A percentile compares a stretch with the other conserved stretches of the same genome.
Evolutionary conservation across 2,797 vertebrate genomes (phyloP).

Genomic region (Sebastes ruberrimus): DNA sequence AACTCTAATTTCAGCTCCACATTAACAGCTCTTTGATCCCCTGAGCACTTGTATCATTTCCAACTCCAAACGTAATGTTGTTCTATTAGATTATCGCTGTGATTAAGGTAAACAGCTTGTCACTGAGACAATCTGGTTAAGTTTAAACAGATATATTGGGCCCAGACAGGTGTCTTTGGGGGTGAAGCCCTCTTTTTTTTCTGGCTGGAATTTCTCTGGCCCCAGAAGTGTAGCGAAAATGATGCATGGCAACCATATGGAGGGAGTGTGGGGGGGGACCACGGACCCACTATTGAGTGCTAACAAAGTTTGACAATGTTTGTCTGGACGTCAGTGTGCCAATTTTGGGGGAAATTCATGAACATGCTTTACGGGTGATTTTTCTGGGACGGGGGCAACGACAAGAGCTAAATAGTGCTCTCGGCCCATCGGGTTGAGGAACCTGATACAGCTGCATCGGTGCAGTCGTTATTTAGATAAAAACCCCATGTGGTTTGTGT

Average conservation of each 20-base stretch:
- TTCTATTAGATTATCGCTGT: constrained; percentile 70
- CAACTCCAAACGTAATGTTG: constrained; percentile 61
- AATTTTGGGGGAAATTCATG: constrained; percentile 71
- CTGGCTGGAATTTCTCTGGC: constrained; percentile 51
- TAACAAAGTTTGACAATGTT: constrained; percentile 82
- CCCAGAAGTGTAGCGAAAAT: constrained; percentile 50
- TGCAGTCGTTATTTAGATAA: constrained; percentile 80
- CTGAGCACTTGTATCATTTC: constrained; percentile 22
- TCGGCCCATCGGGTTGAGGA: constrained; percentile 55
- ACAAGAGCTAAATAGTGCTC: constrained; percentile 65
- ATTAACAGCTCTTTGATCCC: constrained; percentile 49
- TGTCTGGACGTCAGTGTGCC: constrained; percentile 74
- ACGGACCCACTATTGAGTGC: constrained; percentile 45
- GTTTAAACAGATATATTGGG: constrained; percentile 57
- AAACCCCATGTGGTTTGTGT: constrained; percentile 80
- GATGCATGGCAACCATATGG: constrained; percentile 74
- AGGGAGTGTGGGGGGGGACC: constrained; percentile 17
- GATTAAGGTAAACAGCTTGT: constrained; percentile 73
- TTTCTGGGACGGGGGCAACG: constrained; percentile 56
- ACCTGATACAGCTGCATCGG: constrained; percentile 67
- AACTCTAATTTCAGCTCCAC: constrained; percentile 33
- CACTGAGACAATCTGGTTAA: constrained; percentile 53
- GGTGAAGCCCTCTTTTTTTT: constrained; percentile 16
- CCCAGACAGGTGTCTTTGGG: constrained; percentile 63
- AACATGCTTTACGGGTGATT: constrained; percentile 71